phyloP scores from a whole-genome alignment of 2,797 vertebrate genomes.

The Borostomias antarcticus region DNA sequence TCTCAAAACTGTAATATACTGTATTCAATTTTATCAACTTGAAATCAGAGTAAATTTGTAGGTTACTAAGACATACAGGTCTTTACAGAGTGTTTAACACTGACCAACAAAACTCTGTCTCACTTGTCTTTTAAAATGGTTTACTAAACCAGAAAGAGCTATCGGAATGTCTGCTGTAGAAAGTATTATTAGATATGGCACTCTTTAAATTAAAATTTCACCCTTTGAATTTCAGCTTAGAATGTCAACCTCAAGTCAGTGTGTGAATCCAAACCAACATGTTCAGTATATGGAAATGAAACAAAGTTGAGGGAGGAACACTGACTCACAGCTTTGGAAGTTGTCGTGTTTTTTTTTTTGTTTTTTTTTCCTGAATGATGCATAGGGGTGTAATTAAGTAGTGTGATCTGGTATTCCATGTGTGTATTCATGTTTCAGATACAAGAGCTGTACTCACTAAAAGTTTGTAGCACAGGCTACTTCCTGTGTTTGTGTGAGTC shows the following conservation, averaged over 20 bases:
- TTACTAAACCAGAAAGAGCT: not conserved
- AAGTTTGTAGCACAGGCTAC: conserved; percentile 65
- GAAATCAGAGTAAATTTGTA: not conserved
- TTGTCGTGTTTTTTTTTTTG: too few relatives aligned
- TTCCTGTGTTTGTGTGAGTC: conserved; percentile 80
- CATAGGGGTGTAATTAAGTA: conserved; percentile 50
- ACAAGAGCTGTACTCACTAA: conserved; percentile 58
- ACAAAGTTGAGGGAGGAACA: conserved; percentile 51
- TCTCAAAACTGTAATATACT: not conserved
- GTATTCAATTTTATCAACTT: not conserved
- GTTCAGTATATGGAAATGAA: conserved; percentile 69
- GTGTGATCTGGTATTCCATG: conserved; percentile 51
- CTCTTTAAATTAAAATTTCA: conserved; percentile 34
- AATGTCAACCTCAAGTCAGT: conserved; percentile 72
- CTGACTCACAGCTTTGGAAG: conserved; percentile 57
- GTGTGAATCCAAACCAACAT: conserved; percentile 63
- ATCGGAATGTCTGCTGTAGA: conserved; percentile 23
- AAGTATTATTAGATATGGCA: conserved; percentile 53
- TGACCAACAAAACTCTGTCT: not conserved
- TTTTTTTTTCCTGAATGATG: conserved; percentile 47
- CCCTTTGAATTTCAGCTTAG: conserved; percentile 50
- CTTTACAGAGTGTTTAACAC: not conserved
- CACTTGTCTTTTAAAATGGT: not conserved
- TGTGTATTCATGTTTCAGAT: conserved; percentile 51
- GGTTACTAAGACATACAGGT: not conserved